Percentiles rank a stretch among this genome's conserved stretches.
Evolutionary conservation across 2,113 vertebrate genomes (phyloP).

Genomic region (Chloroceryle aenea): DNA sequence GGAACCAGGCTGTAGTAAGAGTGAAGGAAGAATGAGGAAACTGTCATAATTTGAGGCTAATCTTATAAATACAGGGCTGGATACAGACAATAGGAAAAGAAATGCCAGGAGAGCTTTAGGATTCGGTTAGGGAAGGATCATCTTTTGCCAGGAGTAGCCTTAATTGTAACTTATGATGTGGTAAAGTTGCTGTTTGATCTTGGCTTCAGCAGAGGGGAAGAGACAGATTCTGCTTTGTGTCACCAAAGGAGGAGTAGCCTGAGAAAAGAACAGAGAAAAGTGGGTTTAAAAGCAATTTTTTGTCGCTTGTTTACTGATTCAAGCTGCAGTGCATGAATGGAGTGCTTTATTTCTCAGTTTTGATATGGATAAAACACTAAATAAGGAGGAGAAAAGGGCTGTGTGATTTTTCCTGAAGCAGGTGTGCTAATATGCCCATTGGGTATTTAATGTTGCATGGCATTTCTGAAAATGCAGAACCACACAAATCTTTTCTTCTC

Average conservation of each 20-base stretch:
- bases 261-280: background rate
- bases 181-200: slow-evolving; percentile 43
- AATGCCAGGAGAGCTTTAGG: background rate
- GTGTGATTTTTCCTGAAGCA: background rate
- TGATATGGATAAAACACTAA: background rate
- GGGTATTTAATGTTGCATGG: background rate
- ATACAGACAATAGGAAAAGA: slow-evolving; percentile 33
- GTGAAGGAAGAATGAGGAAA: slow-evolving; percentile 59
- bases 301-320: background rate
- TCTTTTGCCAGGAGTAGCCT: slow-evolving; percentile 21
- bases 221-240: background rate
- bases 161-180: slow-evolving; percentile 28
- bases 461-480: background rate
- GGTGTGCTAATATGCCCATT: background rate
- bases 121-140: background rate
- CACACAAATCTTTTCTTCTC: background rate
- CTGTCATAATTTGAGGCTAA: slow-evolving; percentile 56
- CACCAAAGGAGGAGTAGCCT: background rate
- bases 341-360: background rate
- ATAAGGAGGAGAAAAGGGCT: background rate
- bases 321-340: background rate
- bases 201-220: background rate
- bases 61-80: slow-evolving; percentile 31
- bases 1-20: slow-evolving; percentile 45
- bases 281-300: background rate